Conservation (phyloP, 2,113 vertebrate genomes). For the Polypterus senegalus region DNA sequence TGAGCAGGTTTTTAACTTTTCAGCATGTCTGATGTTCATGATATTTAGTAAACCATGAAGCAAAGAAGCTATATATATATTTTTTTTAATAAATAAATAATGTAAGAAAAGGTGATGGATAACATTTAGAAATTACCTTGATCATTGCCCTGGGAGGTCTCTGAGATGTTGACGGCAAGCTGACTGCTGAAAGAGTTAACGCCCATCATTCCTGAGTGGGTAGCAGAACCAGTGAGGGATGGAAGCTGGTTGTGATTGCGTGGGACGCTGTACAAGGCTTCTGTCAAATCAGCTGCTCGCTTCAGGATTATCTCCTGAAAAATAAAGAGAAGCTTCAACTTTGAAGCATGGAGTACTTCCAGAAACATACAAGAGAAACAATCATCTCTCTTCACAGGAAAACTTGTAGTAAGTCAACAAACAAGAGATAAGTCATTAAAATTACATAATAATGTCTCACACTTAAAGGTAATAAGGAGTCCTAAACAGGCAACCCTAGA, state of each 20-base stretch:
- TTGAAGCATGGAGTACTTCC: too few species aligned
- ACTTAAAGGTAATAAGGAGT: too few species aligned
- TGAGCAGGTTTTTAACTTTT: too few species aligned
- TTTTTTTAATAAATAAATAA: not conserved
- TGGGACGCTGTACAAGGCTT: slow-evolving; percentile 90
- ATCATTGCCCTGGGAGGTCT: slow-evolving; percentile 67
- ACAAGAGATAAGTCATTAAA: too few species aligned
- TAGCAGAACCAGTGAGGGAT: slow-evolving; percentile 59
- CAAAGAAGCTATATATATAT: not conserved
- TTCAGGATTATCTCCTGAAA: slow-evolving; percentile 84
- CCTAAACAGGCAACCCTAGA: too few species aligned
- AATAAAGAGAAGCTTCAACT: not conserved
- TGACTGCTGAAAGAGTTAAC: slow-evolving; percentile 84
- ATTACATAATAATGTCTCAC: too few species aligned
- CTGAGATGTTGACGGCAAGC: slow-evolving; percentile 74
- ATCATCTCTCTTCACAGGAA: too few species aligned
- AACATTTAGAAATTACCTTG: slow-evolving; percentile 52
- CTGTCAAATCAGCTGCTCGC: slow-evolving; percentile 82
- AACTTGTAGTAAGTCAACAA: too few species aligned
- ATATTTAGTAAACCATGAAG: not conserved
- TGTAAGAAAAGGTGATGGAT: not conserved
- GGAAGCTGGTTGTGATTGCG: slow-evolving; percentile 74
- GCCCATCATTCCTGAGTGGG: slow-evolving; percentile 70
- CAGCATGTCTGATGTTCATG: not conserved
- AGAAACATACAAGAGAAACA: too few species aligned